A percentile compares a stretch with the other conserved stretches of the same genome.
Conservation (phyloP, 2,888 invertebrate genomes). For the Caenorhabditis angaria region DNA sequence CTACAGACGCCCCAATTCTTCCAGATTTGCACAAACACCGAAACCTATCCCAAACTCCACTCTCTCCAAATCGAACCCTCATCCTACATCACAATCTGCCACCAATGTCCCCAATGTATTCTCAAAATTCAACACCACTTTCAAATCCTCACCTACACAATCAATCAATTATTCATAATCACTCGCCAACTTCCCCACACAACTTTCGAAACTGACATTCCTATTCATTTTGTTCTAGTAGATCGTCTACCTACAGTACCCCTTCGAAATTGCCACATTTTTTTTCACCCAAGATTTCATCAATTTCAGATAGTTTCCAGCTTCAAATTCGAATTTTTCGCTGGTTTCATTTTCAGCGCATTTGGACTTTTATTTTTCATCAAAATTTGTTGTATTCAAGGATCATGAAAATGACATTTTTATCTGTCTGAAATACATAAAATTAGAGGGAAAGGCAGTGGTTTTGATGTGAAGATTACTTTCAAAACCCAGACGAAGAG, state of each 20-base stretch:
- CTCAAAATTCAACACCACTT: background rate
- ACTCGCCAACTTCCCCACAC: background rate
- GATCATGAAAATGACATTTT: no score
- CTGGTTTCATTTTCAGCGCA: background rate
- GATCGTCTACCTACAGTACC: background rate
- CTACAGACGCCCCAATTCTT: constrained; percentile 5
- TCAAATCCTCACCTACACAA: background rate
- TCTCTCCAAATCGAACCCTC: constrained; percentile 22
- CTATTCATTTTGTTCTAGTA: background rate
- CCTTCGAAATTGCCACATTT: background rate
- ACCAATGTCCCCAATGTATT: constrained; percentile 41
- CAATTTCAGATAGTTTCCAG: background rate
- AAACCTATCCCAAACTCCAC: constrained; percentile 27
- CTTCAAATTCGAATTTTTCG: background rate
- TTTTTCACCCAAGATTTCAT: background rate
- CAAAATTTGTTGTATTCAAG: background rate
- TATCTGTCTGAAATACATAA: no score
- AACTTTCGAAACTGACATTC: background rate
- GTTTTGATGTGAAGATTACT: no score
- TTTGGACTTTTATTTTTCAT: background rate
- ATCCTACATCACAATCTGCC: constrained; percentile 33
- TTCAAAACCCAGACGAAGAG: no score
- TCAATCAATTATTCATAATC: background rate
- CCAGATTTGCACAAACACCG: constrained; percentile 26
- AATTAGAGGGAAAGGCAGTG: no score